These are phyloP conservation scores for Colius striatus DNA, from an alignment of 2,113 vertebrate genomes.

Conservation along the genomic window DNA sequence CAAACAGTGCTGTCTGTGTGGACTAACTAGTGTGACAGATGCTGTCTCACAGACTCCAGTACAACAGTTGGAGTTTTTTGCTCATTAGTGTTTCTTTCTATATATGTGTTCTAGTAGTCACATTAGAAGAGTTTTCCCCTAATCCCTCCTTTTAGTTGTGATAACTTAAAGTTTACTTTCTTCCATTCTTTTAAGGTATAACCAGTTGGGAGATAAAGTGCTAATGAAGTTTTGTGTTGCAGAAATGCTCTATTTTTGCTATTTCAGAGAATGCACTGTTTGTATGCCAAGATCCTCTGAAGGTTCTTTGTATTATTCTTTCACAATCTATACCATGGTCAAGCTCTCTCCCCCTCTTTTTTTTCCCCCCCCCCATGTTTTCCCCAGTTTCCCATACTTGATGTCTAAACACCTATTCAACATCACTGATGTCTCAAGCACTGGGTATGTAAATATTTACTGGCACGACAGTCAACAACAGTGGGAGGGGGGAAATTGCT, in stretches of 20 bases:
- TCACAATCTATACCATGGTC: background rate
- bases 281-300: background rate
- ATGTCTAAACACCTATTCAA: background rate
- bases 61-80: background rate
- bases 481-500: slow-evolving; percentile 59
- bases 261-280: background rate
- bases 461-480: slow-evolving; percentile 41
- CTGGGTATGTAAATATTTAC: slow-evolving; percentile 79
- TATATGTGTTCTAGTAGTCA: background rate
- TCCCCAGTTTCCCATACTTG: background rate
- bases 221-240: background rate
- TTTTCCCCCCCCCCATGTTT: background rate
- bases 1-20: background rate
- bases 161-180: background rate
- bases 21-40: background rate
- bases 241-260: background rate
- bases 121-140: background rate
- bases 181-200: background rate
- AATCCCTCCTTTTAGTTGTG: background rate
- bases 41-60: background rate
- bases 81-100: background rate
- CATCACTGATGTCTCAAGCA: slow-evolving; percentile 14
- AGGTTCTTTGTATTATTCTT: background rate
- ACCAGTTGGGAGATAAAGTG: background rate
- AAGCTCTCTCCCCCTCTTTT: background rate